Conservation (phyloP, 35 echinoderm and acorn worm species). For the Lytechinus variegatus region DNA sequence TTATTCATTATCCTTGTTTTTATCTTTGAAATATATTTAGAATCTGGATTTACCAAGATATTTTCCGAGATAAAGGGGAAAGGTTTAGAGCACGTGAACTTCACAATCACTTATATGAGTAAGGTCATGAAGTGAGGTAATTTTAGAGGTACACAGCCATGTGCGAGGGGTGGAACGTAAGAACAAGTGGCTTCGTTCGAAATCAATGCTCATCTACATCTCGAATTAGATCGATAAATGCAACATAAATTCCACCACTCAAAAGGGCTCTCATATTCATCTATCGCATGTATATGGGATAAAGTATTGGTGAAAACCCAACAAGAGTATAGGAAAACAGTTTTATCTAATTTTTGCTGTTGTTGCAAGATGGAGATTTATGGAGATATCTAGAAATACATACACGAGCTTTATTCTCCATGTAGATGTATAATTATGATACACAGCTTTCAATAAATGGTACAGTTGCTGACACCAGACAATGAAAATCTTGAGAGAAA, state of each 20-base stretch:
- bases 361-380: no score
- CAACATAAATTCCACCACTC: slow-evolving; percentile 8
- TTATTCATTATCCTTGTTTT: no score
- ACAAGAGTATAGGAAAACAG: no score
- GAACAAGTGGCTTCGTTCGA: background rate
- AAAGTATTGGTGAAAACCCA: background rate
- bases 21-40: no score
- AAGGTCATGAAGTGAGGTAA: background rate
- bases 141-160: background rate
- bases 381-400: no score
- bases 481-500: no score
- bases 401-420: no score
- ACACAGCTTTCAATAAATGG: no score
- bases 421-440: no score
- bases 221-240: background rate
- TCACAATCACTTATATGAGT: background rate
- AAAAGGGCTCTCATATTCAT: background rate
- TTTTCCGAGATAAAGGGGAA: background rate
- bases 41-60: no score
- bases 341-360: no score
- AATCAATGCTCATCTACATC: slow-evolving; percentile 18
- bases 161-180: background rate
- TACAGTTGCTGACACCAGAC: no score
- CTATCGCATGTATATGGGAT: background rate
- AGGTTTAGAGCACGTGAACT: background rate